These are phyloP conservation scores for Tetrax tetrax DNA, from an alignment of 2,113 vertebrate species.

Conservation along the genomic window DNA sequence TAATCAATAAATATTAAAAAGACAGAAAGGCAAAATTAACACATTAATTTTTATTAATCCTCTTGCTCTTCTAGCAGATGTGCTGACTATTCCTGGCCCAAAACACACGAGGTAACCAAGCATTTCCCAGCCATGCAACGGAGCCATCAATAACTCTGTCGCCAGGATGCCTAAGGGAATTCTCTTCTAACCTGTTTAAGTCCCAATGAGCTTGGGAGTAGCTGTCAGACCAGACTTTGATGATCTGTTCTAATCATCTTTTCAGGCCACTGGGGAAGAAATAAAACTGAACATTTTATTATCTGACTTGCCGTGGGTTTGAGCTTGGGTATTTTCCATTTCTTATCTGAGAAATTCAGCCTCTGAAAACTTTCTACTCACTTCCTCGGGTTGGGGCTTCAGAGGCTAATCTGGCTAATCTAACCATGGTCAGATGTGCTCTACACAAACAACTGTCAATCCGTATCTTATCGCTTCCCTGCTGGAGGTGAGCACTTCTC, in stretches of 20 bases:
- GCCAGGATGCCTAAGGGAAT: neutral
- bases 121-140: neutral
- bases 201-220: neutral
- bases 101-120: neutral
- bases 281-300: constrained; percentile 20
- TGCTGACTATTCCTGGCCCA: neutral
- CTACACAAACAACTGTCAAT: neutral
- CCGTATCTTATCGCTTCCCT: neutral
- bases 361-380: neutral
- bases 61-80: neutral
- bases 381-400: neutral
- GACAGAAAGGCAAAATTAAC: neutral
- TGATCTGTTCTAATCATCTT: neutral
- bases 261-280: neutral
- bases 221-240: neutral
- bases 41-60: neutral
- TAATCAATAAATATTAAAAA: neutral
- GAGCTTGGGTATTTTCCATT: neutral
- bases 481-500: neutral
- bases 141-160: neutral
- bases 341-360: neutral
- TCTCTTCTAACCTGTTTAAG: constrained; percentile 26
- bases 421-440: neutral
- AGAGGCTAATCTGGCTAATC: neutral
- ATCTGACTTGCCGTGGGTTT: neutral